These are phyloP conservation scores for Phymatocera aterrima DNA, from an alignment of 2,888 invertebrate species.

Conservation along the genomic window DNA sequence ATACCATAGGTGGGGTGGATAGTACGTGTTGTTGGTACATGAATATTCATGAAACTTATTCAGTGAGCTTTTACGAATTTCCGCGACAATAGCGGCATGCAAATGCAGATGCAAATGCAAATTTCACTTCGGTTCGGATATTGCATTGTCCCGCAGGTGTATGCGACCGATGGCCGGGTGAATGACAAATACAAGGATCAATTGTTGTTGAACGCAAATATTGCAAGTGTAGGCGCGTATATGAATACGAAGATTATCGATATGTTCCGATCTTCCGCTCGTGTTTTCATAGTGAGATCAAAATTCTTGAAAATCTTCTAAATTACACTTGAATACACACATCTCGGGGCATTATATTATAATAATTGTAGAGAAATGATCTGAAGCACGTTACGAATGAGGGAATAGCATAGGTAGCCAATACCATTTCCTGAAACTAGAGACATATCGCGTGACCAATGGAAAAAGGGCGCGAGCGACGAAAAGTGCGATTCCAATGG, in stretches of 20 bases:
- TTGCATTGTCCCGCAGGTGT: background rate
- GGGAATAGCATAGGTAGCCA: background rate
- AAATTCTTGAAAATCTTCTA: background rate
- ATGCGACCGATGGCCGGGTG: background rate
- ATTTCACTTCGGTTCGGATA: slow-evolving; percentile 19
- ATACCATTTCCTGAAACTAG: slow-evolving; percentile 5
- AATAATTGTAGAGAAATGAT: slow-evolving; percentile 3
- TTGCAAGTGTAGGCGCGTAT: background rate
- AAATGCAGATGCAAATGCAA: slow-evolving; percentile 12
- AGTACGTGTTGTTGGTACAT: slow-evolving; percentile 19
- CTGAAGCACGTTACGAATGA: background rate
- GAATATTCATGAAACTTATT: slow-evolving; percentile 23
- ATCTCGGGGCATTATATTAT: too few species aligned
- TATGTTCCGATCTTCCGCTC: too few species aligned
- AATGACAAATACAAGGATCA: background rate
- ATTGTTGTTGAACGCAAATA: background rate
- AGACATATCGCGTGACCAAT: too few species aligned
- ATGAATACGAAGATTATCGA: too few species aligned
- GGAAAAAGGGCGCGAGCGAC: too few species aligned
- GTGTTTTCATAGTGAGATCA: background rate
- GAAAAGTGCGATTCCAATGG: too few species aligned
- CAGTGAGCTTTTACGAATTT: slow-evolving; percentile 30
- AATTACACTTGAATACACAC: too few species aligned
- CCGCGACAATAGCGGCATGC: slow-evolving; percentile 10
- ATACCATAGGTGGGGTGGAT: too few species aligned